Base-by-base conservation (phyloP, 2,888 invertebrate species). In the Eupeodes luniger region DNA sequence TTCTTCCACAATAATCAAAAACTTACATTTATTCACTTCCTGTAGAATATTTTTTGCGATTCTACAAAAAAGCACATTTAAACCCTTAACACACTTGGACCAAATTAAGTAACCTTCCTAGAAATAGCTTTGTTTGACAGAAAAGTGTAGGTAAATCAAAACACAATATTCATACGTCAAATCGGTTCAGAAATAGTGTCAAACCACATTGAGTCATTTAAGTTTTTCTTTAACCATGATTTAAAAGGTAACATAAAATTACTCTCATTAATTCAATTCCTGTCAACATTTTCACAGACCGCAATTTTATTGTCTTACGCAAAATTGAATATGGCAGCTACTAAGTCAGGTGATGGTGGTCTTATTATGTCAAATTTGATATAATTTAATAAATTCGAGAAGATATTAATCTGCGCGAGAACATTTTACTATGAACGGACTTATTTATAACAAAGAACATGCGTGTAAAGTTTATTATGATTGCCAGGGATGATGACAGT, bases 341-440 rank as follows among this genome's bases (percentile, higher is more conserved):
- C 7, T n/a, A 34, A 34, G 34, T 27, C 27, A 27, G 27, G 27
- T 27, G 27, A 27, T 14, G n/a, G n/a, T 34, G 59, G 59, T n/a
- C 59, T 59, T n/a, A 59, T 59, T 59, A 59, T 59, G 59, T 59
- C 59, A 59, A 36, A 59, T 36, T 59, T 59, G 36, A 40, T 7
- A 40, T 40, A 40, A 40, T 40, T 40, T 40, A 27, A 27, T 27
- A 27, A 34, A 59, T 34, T 59, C 12, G 7, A 27, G 57, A 57
- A 6, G 27, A 34, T 27, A 34, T 34, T 57, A 57, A 14, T 6
- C 12, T 34, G 5, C 6, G 7, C 14, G 57, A 19, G 19, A 57
- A 59, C 59, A 12, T 59, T 59, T 5, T 14, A 34, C 27, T 27
- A 14, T 27, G 12, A 57, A 7, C 19, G 19, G 19, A 19, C 19